Evolutionary conservation across 2,113 vertebrate genomes (phyloP).

Genomic region (Pongo pygmaeus): DNA sequence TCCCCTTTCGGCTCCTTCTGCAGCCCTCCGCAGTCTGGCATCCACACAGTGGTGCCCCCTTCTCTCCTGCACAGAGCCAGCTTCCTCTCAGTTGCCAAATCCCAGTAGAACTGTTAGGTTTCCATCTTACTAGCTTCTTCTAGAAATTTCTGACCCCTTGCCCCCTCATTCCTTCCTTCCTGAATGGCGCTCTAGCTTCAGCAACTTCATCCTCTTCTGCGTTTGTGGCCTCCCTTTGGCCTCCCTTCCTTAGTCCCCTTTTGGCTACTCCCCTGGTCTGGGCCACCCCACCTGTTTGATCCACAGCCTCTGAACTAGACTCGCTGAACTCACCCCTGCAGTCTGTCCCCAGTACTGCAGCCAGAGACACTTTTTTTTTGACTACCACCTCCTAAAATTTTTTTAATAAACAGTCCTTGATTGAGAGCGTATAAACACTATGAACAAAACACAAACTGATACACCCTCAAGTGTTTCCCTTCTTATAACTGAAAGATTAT

Average conservation of each 20-base stretch:
- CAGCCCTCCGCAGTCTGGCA: neutral
- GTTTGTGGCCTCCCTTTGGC: neutral
- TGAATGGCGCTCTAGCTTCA: neutral
- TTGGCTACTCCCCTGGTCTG: neutral
- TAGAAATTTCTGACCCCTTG: neutral
- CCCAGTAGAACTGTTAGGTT: neutral
- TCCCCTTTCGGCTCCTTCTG: neutral
- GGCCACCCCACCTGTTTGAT: neutral
- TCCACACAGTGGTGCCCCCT: neutral
- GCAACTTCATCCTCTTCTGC: neutral
- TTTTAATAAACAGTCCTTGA: neutral
- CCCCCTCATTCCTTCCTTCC: neutral
- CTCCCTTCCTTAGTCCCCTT: neutral
- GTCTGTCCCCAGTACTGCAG: neutral
- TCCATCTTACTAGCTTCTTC: neutral
- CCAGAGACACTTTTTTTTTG: neutral
- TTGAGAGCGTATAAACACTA: neutral
- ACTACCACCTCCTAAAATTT: neutral
- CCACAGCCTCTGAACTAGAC: neutral
- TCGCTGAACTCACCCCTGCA: neutral
- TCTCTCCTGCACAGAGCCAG: neutral
- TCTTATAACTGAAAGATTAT: neutral
- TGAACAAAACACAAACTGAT: neutral
- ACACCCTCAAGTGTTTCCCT: neutral
- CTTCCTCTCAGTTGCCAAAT: neutral